Evolutionary conservation across 2,888 invertebrate species (phyloP).

Genomic region (Leptinotarsa peninsularis): DNA sequence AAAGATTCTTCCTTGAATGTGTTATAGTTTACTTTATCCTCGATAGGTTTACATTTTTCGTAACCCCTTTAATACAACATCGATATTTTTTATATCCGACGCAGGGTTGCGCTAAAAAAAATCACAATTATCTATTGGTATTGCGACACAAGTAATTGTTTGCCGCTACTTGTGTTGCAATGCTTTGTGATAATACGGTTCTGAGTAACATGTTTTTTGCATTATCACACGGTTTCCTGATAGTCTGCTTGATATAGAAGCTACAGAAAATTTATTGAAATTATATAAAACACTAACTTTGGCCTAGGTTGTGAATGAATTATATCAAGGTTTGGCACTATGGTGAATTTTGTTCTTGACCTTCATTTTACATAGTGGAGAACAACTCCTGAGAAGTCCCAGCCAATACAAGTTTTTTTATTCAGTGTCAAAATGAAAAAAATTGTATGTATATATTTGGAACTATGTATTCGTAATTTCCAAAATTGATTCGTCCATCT

Average conservation of each 20-base stretch:
- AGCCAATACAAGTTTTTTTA: too few species aligned
- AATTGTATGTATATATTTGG: too few species aligned
- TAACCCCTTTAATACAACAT: slow-evolving; percentile 25
- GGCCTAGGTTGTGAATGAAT: too few species aligned
- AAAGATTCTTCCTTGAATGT: not conserved
- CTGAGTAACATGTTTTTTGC: not conserved
- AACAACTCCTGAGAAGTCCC: too few species aligned
- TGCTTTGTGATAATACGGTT: not conserved
- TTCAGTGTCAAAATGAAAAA: too few species aligned
- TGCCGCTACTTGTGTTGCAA: not conserved
- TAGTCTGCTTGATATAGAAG: not conserved
- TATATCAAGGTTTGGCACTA: too few species aligned
- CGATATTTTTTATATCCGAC: slow-evolving; percentile 24
- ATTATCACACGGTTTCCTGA: not conserved
- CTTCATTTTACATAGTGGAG: too few species aligned
- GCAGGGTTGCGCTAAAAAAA: slow-evolving; percentile 31
- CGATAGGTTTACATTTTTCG: slow-evolving; percentile 30
- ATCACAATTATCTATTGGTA: not conserved
- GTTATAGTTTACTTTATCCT: slow-evolving; percentile 25
- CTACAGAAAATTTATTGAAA: too few species aligned
- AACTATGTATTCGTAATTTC: too few species aligned
- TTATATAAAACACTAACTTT: too few species aligned
- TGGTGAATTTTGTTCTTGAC: too few species aligned
- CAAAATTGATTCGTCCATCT: too few species aligned
- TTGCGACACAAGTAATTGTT: slow-evolving; percentile 1